These are phyloP conservation scores for Magallana ariakensis DNA, from an alignment of 1,140 invertebrate species.

Conservation along the genomic window DNA sequence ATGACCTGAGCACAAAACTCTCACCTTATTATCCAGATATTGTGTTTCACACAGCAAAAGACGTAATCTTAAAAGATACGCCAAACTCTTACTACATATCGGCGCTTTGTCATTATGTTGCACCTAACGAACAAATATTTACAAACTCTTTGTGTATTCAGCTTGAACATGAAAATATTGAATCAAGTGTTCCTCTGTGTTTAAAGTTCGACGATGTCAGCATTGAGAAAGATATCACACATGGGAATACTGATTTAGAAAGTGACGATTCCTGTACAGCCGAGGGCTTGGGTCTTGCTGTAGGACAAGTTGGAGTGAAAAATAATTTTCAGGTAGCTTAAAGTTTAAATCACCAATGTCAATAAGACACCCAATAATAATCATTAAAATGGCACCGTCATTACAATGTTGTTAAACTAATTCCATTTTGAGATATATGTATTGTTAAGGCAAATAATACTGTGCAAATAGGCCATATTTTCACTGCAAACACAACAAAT, in stretches of 20 bases:
- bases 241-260: background rate
- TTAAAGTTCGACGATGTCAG: background rate
- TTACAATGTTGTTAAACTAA: too few relatives aligned
- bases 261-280: constrained; percentile 45
- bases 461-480: too few relatives aligned
- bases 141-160: background rate
- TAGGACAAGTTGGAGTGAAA: constrained; percentile 69
- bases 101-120: background rate
- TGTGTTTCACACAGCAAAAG: background rate
- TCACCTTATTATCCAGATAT: background rate
- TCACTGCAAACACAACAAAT: too few relatives aligned
- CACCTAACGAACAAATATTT: background rate
- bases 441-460: too few relatives aligned
- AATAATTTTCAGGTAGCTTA: constrained; percentile 75
- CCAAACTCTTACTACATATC: background rate
- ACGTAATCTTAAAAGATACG: background rate
- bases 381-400: too few relatives aligned
- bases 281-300: constrained; percentile 66
- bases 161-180: background rate
- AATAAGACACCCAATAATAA: too few relatives aligned
- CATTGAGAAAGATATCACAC: background rate
- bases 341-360: background rate
- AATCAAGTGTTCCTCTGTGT: too few relatives aligned
- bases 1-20: too few relatives aligned
- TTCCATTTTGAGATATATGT: too few relatives aligned